A percentile compares a stretch with the other conserved stretches of the same genome.
Evolutionary conservation across 2,888 invertebrate species (phyloP).

Genomic region (Atrina japonica): DNA sequence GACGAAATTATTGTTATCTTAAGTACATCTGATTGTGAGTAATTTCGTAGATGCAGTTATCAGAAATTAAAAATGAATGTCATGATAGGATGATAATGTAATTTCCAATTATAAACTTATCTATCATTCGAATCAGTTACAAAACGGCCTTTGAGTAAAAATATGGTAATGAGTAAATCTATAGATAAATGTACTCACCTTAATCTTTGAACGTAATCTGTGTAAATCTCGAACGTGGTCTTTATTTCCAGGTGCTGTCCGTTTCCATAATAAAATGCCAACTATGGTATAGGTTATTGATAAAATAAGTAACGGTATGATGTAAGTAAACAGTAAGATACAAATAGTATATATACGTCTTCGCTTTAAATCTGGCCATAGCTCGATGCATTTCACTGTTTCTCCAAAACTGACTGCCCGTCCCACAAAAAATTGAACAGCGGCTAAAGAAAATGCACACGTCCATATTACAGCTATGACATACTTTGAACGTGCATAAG

Average conservation of each 20-base stretch:
- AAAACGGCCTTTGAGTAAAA: no score
- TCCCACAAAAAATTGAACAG: constrained; percentile 79
- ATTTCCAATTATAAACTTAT: no score
- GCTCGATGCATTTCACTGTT: constrained; percentile 64
- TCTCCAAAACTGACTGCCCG: constrained; percentile 51
- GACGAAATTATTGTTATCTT: no score
- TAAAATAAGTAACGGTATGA: constrained; percentile 81
- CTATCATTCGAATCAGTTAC: no score
- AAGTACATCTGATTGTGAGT: no score
- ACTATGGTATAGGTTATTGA: constrained; percentile 81
- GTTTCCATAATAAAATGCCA: constrained; percentile 81
- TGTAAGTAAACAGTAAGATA: constrained; percentile 75
- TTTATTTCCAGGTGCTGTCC: constrained; percentile 82
- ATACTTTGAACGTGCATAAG: constrained; percentile 78
- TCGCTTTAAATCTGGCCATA: constrained; percentile 52
- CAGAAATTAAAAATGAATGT: no score
- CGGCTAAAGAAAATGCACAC: constrained; percentile 77
- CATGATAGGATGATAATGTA: no score
- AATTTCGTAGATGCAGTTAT: no score
- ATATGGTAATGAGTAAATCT: constrained; percentile 20
- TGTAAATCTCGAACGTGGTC: constrained; percentile 81
- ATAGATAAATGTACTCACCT: constrained; percentile 72
- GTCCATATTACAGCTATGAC: constrained; percentile 81
- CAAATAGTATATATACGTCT: constrained; percentile 72
- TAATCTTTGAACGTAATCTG: constrained; percentile 80